Evolutionary conservation across 2,113 vertebrate species (phyloP).

Genomic region (Gadus chalcogrammus): DNA sequence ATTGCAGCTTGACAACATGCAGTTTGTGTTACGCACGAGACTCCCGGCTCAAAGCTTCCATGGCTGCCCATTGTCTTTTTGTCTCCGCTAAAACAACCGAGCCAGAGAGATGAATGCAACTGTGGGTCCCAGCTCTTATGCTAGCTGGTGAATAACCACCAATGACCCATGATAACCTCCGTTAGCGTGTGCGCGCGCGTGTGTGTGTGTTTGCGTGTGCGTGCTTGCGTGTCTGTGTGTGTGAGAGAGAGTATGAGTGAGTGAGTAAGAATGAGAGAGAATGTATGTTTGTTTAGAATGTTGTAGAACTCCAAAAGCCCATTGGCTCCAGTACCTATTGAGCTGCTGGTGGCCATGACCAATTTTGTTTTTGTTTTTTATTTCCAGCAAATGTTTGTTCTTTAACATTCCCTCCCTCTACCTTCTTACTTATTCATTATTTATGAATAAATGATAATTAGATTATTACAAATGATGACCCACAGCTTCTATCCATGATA

Average conservation of each 20-base stretch:
- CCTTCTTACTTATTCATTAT: too few relatives aligned
- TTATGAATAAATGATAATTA: too few relatives aligned
- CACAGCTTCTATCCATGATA: too few relatives aligned
- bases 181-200: not conserved
- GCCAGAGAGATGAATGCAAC: slow-evolving; percentile 24
- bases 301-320: slow-evolving; percentile 35
- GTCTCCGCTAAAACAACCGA: slow-evolving; percentile 17
- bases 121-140: slow-evolving; percentile 13
- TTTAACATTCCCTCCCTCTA: too few relatives aligned
- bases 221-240: not conserved
- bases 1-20: too few relatives aligned
- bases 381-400: too few relatives aligned
- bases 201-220: not conserved
- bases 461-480: too few relatives aligned
- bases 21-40: too few relatives aligned
- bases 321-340: slow-evolving; percentile 29
- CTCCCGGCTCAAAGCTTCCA: slow-evolving; percentile 1
- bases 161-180: slow-evolving; percentile 28
- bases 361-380: too few relatives aligned
- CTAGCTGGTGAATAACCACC: slow-evolving; percentile 19
- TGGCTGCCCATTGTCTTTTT: slow-evolving; percentile 33
- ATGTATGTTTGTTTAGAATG: slow-evolving; percentile 20
- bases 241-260: not conserved
- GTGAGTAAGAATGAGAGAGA: not conserved
- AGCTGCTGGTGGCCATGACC: slow-evolving; percentile 14